These are phyloP conservation scores for Magallana nippona DNA, from an alignment of 2,888 invertebrate genomes.

Conservation along the genomic window DNA sequence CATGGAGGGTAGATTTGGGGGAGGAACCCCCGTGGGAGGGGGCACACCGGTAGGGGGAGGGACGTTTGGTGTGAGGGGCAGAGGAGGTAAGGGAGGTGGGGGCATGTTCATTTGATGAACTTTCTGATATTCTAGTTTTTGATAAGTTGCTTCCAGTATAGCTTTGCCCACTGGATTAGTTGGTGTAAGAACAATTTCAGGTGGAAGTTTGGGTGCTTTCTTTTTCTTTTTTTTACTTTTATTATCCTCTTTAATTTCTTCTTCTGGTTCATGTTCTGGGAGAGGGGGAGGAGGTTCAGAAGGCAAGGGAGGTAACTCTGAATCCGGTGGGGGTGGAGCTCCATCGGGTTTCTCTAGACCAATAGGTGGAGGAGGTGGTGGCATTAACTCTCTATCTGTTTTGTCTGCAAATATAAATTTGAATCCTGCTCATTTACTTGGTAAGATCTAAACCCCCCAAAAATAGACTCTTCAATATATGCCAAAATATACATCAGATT, in stretches of 20 bases:
- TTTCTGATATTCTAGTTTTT: constrained; percentile 40
- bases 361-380: constrained; percentile 46
- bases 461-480: too few species aligned
- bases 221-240: constrained; percentile 38
- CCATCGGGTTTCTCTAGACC: constrained; percentile 48
- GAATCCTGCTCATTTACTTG: neutral
- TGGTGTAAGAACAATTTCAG: constrained; percentile 48
- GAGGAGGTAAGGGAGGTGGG: constrained; percentile 50
- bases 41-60: constrained; percentile 37
- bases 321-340: constrained; percentile 63
- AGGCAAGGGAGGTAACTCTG: constrained; percentile 56
- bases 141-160: constrained; percentile 48
- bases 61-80: constrained; percentile 51
- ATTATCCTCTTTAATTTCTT: constrained; percentile 46
- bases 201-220: constrained; percentile 46
- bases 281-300: constrained; percentile 47
- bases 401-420: neutral
- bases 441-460: too few species aligned
- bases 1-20: constrained; percentile 38
- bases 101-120: constrained; percentile 47
- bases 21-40: constrained; percentile 26
- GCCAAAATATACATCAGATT: too few species aligned
- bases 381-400: constrained; percentile 35
- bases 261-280: constrained; percentile 43
- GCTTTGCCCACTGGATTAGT: constrained; percentile 50